A percentile compares a stretch with the other conserved stretches of the same genome.
Evolutionary conservation across 2,797 vertebrate genomes (phyloP).

Genomic region (Tangara arthus): DNA sequence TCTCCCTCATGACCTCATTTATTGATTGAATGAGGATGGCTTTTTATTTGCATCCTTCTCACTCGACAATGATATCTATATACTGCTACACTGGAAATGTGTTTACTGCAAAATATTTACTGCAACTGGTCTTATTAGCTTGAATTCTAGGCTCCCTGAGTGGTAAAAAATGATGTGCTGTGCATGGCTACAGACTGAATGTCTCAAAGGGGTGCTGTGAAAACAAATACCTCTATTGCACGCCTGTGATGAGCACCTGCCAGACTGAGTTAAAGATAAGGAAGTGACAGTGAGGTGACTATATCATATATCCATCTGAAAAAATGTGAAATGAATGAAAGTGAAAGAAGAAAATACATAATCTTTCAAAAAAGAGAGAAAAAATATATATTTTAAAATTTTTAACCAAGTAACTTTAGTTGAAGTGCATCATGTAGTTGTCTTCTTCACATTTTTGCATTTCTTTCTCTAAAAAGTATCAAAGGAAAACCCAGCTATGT

Average conservation of each 20-base stretch:
- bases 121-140: background rate
- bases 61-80: background rate
- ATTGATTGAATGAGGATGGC: background rate
- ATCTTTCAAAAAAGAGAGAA: background rate
- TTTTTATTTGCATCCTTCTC: background rate
- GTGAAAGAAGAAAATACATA: background rate
- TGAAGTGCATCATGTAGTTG: background rate
- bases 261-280: background rate
- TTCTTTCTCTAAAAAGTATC: background rate
- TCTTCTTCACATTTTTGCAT: background rate
- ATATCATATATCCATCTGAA: background rate
- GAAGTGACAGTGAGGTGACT: background rate
- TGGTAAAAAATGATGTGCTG: background rate
- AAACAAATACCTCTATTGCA: background rate
- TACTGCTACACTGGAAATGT: background rate
- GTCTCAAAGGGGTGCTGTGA: background rate
- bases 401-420: background rate
- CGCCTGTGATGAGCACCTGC: background rate
- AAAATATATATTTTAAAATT: accelerated
- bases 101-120: background rate
- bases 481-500: background rate
- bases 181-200: background rate
- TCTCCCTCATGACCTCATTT: background rate
- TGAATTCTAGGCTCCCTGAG: background rate
- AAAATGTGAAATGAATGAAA: background rate